A percentile compares a stretch with the other conserved stretches of the same genome.
Evolutionary conservation across 2,113 vertebrate genomes (phyloP).

Genomic region (Muntiacus reevesi): DNA sequence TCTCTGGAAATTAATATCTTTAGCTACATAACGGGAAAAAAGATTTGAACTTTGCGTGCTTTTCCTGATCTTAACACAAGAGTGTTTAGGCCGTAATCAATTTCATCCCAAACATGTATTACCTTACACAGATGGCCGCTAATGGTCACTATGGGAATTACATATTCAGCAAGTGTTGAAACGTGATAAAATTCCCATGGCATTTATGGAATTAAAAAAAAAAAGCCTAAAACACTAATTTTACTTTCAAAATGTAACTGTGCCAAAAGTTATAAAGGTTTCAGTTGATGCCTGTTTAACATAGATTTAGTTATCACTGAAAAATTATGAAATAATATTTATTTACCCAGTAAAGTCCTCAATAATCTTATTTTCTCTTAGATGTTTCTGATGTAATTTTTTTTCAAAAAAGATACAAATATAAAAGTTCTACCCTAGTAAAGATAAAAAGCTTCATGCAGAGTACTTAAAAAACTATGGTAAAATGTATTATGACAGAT

Average conservation of each 20-base stretch:
- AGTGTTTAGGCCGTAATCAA: constrained; percentile 46
- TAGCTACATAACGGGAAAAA: constrained; percentile 49
- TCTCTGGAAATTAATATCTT: constrained; percentile 60
- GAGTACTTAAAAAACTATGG: not conserved
- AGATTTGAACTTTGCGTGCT: constrained; percentile 64
- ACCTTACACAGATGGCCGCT: constrained; percentile 68
- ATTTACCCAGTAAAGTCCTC: constrained; percentile 31
- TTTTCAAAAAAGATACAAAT: not conserved
- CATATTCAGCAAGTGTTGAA: constrained; percentile 61
- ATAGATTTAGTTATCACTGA: constrained; percentile 48
- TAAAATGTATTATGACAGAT: not conserved
- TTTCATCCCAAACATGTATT: constrained; percentile 70
- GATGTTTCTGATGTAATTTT: constrained; percentile 12
- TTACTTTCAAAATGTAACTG: constrained; percentile 63
- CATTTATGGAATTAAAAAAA: constrained; percentile 56
- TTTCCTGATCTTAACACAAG: constrained; percentile 58
- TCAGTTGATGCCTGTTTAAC: constrained; percentile 35
- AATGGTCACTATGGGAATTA: constrained; percentile 67
- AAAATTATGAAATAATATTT: constrained; percentile 66
- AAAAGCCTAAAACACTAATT: constrained; percentile 28
- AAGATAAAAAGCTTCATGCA: constrained; percentile 16
- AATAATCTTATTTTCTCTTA: constrained; percentile 41
- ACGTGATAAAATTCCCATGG: constrained; percentile 65
- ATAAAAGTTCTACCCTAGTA: not conserved
- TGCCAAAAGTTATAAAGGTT: constrained; percentile 49